phyloP scores from a whole-genome alignment of 2,797 vertebrate species.

The Lutjanus argentimaculatus region DNA sequence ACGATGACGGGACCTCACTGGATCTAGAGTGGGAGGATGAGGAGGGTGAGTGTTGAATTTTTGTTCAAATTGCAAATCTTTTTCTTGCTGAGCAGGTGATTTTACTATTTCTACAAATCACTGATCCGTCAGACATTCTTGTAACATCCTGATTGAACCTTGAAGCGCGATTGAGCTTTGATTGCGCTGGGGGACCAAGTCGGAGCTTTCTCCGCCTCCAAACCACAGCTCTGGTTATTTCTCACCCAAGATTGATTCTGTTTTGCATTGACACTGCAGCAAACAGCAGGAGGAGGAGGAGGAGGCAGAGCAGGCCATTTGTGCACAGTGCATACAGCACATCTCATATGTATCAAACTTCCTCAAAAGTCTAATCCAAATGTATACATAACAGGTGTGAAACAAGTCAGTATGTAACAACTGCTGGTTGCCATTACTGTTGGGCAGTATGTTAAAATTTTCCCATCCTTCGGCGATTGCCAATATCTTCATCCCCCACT shows the following conservation, averaged over 20 bases:
- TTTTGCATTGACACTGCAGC: background rate
- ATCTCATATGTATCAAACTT: too few species aligned
- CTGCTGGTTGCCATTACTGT: too few species aligned
- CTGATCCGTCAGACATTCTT: background rate
- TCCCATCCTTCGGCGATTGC: too few species aligned
- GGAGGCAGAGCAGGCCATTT: background rate
- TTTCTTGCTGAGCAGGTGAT: background rate
- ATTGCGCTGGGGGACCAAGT: background rate
- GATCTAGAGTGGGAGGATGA: slow-evolving; percentile 99
- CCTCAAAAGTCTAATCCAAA: background rate
- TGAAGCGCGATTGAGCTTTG: background rate
- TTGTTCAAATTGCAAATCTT: background rate
- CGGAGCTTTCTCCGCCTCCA: background rate
- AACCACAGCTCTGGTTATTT: background rate
- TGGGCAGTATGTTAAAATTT: too few species aligned
- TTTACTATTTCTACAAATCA: background rate
- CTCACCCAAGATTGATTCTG: background rate
- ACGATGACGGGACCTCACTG: slow-evolving; percentile 95
- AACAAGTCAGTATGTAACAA: too few species aligned
- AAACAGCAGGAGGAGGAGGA: background rate
- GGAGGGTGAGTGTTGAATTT: slow-evolving; percentile 87
- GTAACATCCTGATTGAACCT: background rate
- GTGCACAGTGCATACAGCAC: too few species aligned
- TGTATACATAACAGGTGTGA: background rate
- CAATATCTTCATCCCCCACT: too few species aligned